Evolutionary conservation across 2,888 invertebrate genomes (phyloP), one percentile per base, ranked within the genome.

Genomic region (Rotaria sp.): DNA sequence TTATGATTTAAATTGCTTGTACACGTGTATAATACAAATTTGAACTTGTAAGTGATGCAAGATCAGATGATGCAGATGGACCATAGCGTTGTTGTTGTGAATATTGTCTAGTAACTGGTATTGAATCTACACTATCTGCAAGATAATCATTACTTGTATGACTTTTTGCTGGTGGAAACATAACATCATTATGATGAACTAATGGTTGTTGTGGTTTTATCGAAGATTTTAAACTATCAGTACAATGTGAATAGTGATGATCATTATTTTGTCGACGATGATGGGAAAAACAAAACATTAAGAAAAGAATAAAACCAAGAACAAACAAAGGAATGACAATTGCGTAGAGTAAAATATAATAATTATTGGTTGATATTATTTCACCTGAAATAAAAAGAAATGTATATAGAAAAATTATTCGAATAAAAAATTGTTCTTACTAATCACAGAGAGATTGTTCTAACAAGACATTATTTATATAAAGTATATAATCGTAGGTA

Each of bases 171-270:
- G 80, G n/a, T 80, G 80, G 21, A 26, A 80, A 7, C 7, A 80
- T n/a, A 11, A 41, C n/a, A 80, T 26, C 45, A 80, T 80, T 80
- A 26, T 11, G 24, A 45, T 80, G 41, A 45, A 67, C 38, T 35
- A 67, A 38, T 67, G 67, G 67, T 67, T 35, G 35, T 67, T 35
- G 67, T n/a, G 80, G n/a, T 80, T 45, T 45, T 26, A n/a, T 80
- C n/a, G 80, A 80, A n/a, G 80, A 80, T 80, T 80, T 45, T 13
- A 67, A 67, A 35, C n/a, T 80, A 26, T 45, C 45, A 26, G 80
- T 41, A 0, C 13, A n/a, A 41, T 45, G 45, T 80, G 80, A 38
- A 21, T 30, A 13, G 41, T 24, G 74, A 38, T 74, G 45, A 80
- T 52, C 2, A 21, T 52, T 52, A 24, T 21, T 67, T n/a, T 35